These are phyloP conservation scores for Cynocephalus volans DNA, from an alignment of 2,113 vertebrate genomes.

Conservation along the genomic window DNA sequence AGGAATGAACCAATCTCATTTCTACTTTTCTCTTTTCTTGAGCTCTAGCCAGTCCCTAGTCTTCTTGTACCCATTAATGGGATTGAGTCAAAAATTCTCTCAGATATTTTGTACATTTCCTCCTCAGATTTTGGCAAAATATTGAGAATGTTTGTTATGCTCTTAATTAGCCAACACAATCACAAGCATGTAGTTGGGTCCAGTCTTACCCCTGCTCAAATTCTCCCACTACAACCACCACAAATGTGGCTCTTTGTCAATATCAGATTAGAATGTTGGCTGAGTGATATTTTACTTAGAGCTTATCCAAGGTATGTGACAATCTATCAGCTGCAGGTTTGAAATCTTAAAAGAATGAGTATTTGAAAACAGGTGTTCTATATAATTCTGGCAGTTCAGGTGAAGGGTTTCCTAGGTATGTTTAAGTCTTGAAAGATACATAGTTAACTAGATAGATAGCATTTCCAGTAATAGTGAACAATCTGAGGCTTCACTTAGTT, in stretches of 20 bases:
- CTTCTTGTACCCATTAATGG: conserved; percentile 59
- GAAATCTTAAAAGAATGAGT: background rate
- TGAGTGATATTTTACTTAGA: background rate
- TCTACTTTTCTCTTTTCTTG: background rate
- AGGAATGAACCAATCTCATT: conserved; percentile 42
- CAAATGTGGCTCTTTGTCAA: conserved; percentile 3
- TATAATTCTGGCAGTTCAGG: background rate
- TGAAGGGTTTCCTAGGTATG: background rate
- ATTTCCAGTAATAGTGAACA: background rate
- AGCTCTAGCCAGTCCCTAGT: background rate
- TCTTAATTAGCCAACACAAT: conserved; percentile 78
- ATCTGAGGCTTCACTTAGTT: background rate
- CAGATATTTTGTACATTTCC: conserved; percentile 76
- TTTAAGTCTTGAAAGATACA: background rate
- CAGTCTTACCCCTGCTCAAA: conserved; percentile 73
- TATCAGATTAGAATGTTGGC: conserved; percentile 68
- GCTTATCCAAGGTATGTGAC: conserved; percentile 47
- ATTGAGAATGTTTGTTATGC: conserved; percentile 70
- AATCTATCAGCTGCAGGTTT: background rate
- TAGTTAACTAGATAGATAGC: background rate
- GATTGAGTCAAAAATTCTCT: conserved; percentile 71
- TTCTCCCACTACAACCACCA: background rate
- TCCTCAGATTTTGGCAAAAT: conserved; percentile 71
- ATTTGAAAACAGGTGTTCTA: conserved; percentile 45
- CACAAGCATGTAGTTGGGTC: conserved; percentile 72